Evolutionary conservation across 2,113 vertebrate species (phyloP), one percentile per base, ranked within the genome.

Genomic region (Mustelus asterias): DNA sequence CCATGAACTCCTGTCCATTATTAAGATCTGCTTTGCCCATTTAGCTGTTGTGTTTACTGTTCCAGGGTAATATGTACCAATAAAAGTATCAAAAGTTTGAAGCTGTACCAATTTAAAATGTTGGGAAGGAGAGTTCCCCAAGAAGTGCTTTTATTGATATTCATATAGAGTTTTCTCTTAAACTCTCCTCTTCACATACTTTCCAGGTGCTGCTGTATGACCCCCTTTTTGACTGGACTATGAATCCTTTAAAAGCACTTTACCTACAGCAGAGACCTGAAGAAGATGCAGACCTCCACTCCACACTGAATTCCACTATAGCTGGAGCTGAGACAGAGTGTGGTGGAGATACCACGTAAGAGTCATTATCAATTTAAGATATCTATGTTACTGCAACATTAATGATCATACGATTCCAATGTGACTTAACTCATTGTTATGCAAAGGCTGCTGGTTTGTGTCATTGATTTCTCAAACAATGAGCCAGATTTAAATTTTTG

Each of bases 141-240:
- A 96, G 78, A 29, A 2, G 16, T 88, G 26, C 4, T 54, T 8
- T 83, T 65, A 60, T 58, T n/a, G 3, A 37, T 63, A 65, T 9
- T 48, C 60, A 8, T 65, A 20, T 24, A 37, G 37, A 78, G 9
- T 20, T 26, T 8, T 70, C n/a, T 44, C 54, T 33, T 72, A 76
- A 48, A 95, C 41, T 80, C 58, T 88, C 41, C 48, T 83, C 22
- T 65, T 3, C 48, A 33, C n/a, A 37, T 33, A 33, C 90, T 95
- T 0, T 94, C 41, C 95, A 99, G 99, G 99, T 99, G 95, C 97
- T 99, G 96, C 97, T 99, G 8, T 99, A 99, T 8, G 99, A 99
- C 95, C 99, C 99, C 22, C 97, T 99, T 96, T 99, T 99, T 33
- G 99, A 99, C 97, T 99, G 99, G 99, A 99, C 99, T 95, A 99